phyloP scores from a whole-genome alignment of 2,113 vertebrate genomes.

The Mormyrus iriodes region DNA sequence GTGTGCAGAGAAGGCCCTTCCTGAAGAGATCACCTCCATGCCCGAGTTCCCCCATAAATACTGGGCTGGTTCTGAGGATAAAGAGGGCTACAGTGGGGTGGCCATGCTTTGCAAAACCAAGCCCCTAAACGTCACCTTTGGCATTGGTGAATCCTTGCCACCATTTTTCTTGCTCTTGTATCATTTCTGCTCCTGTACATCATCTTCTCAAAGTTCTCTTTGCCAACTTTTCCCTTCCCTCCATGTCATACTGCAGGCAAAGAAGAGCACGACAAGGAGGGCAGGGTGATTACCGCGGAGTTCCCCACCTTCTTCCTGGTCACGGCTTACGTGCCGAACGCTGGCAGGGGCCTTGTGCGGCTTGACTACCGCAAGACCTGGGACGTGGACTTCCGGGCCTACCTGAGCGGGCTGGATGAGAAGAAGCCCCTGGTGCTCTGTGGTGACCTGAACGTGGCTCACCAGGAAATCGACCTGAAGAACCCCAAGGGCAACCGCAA shows the following conservation, averaged over 20 bases:
- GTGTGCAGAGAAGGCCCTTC: constrained; percentile 74
- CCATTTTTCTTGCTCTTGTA: not conserved
- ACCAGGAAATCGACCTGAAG: constrained; percentile 82
- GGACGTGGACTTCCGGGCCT: constrained; percentile 74
- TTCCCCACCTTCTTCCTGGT: constrained; percentile 73
- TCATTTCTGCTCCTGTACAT: not conserved
- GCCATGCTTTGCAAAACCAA: constrained; percentile 77
- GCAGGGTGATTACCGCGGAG: constrained; percentile 80
- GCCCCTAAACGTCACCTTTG: constrained; percentile 74
- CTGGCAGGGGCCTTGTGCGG: constrained; percentile 72
- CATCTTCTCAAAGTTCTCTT: not conserved
- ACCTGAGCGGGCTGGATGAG: constrained; percentile 68
- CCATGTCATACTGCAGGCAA: constrained; percentile 60
- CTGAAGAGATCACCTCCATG: constrained; percentile 71
- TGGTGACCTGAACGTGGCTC: constrained; percentile 84
- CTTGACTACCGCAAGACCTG: constrained; percentile 81
- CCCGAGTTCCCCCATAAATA: constrained; percentile 75
- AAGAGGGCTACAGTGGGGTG: constrained; percentile 82
- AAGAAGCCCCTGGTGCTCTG: constrained; percentile 79
- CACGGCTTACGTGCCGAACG: constrained; percentile 77
- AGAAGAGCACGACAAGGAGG: constrained; percentile 83
- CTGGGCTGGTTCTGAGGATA: constrained; percentile 73
- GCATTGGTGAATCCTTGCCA: constrained; percentile 67
- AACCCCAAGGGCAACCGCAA: constrained; percentile 86
- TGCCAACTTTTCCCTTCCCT: not conserved